Base-by-base conservation (phyloP, 2,797 vertebrate species). In the Lacerta bilineata region DNA sequence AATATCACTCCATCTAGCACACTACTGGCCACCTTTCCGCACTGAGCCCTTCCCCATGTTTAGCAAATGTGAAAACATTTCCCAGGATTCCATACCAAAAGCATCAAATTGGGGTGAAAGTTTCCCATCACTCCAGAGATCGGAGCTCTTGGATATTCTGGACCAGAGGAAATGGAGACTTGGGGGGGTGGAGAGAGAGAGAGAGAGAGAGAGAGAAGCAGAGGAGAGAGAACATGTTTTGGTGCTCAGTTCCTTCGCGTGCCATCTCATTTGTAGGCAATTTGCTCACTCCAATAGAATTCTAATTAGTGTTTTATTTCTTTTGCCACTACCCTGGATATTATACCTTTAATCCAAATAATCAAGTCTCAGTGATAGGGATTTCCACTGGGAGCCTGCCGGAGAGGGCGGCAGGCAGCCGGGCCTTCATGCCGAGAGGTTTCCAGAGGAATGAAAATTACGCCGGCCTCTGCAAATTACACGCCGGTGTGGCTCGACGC, bases 261-360 rank as follows among this genome's bases (percentile, higher is more conserved):
- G 78, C 68, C 4, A 80, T 85, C 83, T 85, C 77, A 89, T 89
- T 89, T 89, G 88, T 50, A 89, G 88, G 88, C 88, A 89, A 85
- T 89, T 89, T 89, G 83, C 83, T 85, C 88, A 85, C 88, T 80
- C 88, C 83, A 80, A 50, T 71, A 85, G 88, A 89, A 89, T 89
- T 89, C 80, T 89, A 89, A 89, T 89, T 85, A 89, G 88, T 8
- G 7, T 77, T 17, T 23, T 84, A 46, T 33, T 87, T 61, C 83
- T 43, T 79, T 18, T 61, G 76, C 66, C 29, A 76, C 61, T 50
- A 80, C 82, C 41, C 68, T 61, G 80, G 59, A 80, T 90, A 90
- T 84, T 80, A 84, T 90, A 84, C 76, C 85, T 84, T 79, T 66
- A 84, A 80, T 90, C 89, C 86, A 90, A 80, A 76, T 80, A 66